Percentiles rank a stretch among this genome's conserved stretches.
Evolutionary conservation across 2,888 invertebrate species (phyloP).

Genomic region (Rhyacophila evoluta): DNA sequence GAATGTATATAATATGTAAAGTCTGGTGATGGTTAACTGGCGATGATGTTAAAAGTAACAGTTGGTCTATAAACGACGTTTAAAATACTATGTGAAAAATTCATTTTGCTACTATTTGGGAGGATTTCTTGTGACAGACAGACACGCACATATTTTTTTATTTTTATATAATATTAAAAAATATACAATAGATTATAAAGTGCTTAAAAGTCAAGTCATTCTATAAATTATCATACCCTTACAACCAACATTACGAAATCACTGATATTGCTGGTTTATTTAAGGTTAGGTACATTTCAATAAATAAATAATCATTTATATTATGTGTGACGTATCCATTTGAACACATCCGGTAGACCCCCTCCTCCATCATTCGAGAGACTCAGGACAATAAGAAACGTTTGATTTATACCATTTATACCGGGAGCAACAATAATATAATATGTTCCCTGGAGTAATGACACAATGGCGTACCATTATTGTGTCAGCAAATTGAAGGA

Average conservation of each 20-base stretch:
- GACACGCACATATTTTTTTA: no score
- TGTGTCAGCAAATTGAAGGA: constrained; percentile 50
- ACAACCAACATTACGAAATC: background rate
- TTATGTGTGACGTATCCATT: background rate
- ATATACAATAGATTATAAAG: no score
- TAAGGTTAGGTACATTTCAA: background rate
- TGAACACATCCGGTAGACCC: background rate
- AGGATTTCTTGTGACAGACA: no score
- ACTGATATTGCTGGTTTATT: background rate
- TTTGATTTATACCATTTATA: constrained; percentile 43
- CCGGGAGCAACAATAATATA: constrained; percentile 36
- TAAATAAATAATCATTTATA: constrained; percentile 8
- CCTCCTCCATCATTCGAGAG: background rate
- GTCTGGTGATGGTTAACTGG: no score
- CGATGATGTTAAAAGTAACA: no score
- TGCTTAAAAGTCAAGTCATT: no score
- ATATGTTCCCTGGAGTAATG: constrained; percentile 43
- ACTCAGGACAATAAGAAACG: constrained; percentile 35
- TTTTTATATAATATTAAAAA: no score
- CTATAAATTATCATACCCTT: no score
- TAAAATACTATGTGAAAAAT: no score
- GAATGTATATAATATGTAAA: no score
- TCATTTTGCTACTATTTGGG: no score
- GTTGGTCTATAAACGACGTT: no score
- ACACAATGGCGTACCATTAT: constrained; percentile 44